Conservation (phyloP, 2,113 vertebrate species). For the Narcine bancroftii region DNA sequence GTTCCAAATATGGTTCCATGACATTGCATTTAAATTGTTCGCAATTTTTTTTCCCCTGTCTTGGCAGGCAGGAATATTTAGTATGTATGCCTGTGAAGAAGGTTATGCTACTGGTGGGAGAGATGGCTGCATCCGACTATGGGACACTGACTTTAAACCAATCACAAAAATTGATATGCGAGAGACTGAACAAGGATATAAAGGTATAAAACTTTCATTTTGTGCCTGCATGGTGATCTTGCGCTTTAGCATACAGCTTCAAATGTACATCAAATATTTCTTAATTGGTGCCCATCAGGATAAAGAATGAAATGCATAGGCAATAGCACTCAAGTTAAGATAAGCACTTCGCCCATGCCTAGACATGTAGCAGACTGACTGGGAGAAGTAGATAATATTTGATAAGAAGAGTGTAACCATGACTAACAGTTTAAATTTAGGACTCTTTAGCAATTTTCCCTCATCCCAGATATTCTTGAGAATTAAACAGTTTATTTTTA, state of each 20-base stretch:
- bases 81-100: conserved; percentile 90
- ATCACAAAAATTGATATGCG: conserved; percentile 97
- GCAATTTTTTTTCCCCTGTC: conserved; percentile 33
- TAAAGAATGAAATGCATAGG: not conserved
- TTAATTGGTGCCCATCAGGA: not conserved
- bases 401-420: not conserved
- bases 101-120: conserved; percentile 91
- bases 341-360: not conserved
- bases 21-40: not conserved
- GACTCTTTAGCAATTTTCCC: not conserved
- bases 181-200: conserved; percentile 91
- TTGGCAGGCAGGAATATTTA: conserved; percentile 90
- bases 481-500: not conserved
- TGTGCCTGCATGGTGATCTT: not conserved
- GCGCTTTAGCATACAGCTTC: not conserved
- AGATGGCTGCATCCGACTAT: conserved; percentile 88
- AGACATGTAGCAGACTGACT: not conserved
- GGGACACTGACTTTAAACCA: conserved; percentile 92
- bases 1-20: not conserved
- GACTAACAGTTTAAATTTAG: not conserved
- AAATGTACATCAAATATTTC: not conserved
- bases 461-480: not conserved
- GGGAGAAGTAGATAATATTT: not conserved
- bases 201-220: conserved; percentile 62
- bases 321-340: not conserved